These are phyloP conservation scores for Hycleus phaleratus DNA, from an alignment of 1,140 invertebrate genomes.

Conservation along the genomic window DNA sequence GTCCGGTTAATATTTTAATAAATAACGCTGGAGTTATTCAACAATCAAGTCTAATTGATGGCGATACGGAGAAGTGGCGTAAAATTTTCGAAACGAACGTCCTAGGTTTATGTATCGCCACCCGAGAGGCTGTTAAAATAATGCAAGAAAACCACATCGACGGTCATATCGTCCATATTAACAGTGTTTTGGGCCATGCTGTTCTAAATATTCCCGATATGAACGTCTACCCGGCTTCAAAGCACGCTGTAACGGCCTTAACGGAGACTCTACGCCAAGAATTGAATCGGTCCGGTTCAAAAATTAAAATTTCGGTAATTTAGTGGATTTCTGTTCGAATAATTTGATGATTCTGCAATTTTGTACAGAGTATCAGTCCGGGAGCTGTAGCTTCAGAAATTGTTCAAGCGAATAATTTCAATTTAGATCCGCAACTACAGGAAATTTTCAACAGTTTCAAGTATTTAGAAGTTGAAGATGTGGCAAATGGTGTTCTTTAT, in stretches of 20 bases:
- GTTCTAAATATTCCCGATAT: slow-evolving; percentile 23
- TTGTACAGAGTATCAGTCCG: slow-evolving; percentile 22
- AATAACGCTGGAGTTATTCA: slow-evolving; percentile 54
- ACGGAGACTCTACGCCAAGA: slow-evolving; percentile 51
- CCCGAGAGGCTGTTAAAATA: slow-evolving; percentile 47
- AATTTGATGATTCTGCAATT: not conserved
- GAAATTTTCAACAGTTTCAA: slow-evolving; percentile 27
- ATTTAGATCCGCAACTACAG: slow-evolving; percentile 7
- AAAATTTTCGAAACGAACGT: slow-evolving; percentile 50
- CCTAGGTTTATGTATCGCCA: slow-evolving; percentile 46
- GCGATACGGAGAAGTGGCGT: slow-evolving; percentile 17
- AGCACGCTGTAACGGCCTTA: slow-evolving; percentile 51
- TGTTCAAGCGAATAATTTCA: not conserved
- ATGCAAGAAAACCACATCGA: slow-evolving; percentile 43
- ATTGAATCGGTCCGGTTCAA: slow-evolving; percentile 38
- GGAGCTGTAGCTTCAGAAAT: not conserved
- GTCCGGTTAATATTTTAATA: slow-evolving; percentile 55
- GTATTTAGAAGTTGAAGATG: slow-evolving; percentile 36
- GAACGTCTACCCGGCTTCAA: slow-evolving; percentile 53
- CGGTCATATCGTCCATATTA: slow-evolving; percentile 40
- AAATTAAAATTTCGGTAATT: slow-evolving; percentile 44
- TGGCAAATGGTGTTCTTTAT: slow-evolving; percentile 51
- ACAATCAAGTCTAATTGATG: slow-evolving; percentile 19
- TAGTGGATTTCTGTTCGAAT: not conserved
- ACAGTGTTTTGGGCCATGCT: slow-evolving; percentile 47